Evolutionary conservation across 1,140 invertebrate species (phyloP), one percentile per base, ranked within the genome.

Genomic region (Bombus terrestris): DNA sequence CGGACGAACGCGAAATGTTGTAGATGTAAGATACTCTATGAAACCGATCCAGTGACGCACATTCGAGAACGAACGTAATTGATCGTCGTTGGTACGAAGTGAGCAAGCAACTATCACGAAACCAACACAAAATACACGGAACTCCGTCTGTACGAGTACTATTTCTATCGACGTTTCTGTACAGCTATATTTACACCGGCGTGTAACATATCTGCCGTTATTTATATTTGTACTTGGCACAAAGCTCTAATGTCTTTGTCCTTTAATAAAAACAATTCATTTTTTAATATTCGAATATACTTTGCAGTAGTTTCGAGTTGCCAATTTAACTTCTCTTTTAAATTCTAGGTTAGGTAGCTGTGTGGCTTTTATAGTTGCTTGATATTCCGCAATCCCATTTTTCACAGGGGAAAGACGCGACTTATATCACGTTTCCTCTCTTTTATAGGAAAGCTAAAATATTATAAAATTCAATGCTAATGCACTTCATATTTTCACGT

Each of bases 91-190:
- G 18, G 35, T 13, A 12, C n/a, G 66, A 39, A 73, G 25, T 10
- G 80, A 73, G 53, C 37, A 59, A 43, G n/a, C 37, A 32, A 28
- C 69, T 41, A 35, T 73, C 59, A 28, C 57, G 75, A 18, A 53
- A 41, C 59, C n/a, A 35, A 78, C 39, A 66, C 28, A 35, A 66
- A 78, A 78, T 64, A 32, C 35, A 9, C n/a, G 71, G 25, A 43
- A 37, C 59, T 64, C 66, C 18, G 39, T n/a, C 59, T 35, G 41
- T 32, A 28, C 41, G 72, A 35, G 57, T 41, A 47, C 66, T 81
- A 81, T 81, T 69, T 68, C 68, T 15, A 71, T 81, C 68, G 68
- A 72, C 28, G 66, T 72, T 53, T 68, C 47, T 32, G 5, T 22
- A 57, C 35, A 12, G 68, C 68, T 81, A 37, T 81, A 74, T 47